Evolutionary conservation across 2,113 vertebrate genomes (phyloP), one percentile per base, ranked within the genome.

Genomic region (Platysternon megacephalum): DNA sequence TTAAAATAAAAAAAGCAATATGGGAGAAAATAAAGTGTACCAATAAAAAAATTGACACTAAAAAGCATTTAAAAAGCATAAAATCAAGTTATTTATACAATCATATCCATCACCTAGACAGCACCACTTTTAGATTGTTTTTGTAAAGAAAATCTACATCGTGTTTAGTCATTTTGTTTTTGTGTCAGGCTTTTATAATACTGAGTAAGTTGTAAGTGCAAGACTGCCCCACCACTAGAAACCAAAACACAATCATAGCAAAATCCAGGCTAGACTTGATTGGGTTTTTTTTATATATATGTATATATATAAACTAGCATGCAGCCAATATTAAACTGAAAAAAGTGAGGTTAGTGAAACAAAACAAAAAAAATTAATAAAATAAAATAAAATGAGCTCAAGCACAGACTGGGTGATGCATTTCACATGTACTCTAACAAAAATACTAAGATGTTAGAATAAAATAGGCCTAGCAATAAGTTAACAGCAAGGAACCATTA

Each of bases 11-110:
- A 95, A 95, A 93, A 79, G 96, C 97, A 97, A 96, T 89, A 90
- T 96, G 95, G 96, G 94, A 96, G 96, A 91, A 97, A 95, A 96
- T 95, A 97, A 97, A 97, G 97, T 97, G 97, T 97, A 98, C 96
- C 91, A 97, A 91, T 98, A 98, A 98, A 97, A 68, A 98, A 98
- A 97, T 92, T 98, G 98, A 98, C 98, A 98, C 93, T 95, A 97
- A 97, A 97, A 97, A 93, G 87, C 97, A 97, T 97, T 95, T 97
- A 98, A 98, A 98, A 98, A 97, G 96, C 98, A 98, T 97, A 95
- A 98, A 98, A 99, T 98, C 99, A 99, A 99, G 98, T 98, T 99
- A 98, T 98, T 98, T 98, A 98, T 99, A 99, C 99, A 99, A 98
- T 98, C 97, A 98, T 98, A 98, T 99, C 99, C 98, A 99, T 99